Conservation (phyloP, 2,113 vertebrate genomes). For the Cyanoramphus novaezelandiae region DNA sequence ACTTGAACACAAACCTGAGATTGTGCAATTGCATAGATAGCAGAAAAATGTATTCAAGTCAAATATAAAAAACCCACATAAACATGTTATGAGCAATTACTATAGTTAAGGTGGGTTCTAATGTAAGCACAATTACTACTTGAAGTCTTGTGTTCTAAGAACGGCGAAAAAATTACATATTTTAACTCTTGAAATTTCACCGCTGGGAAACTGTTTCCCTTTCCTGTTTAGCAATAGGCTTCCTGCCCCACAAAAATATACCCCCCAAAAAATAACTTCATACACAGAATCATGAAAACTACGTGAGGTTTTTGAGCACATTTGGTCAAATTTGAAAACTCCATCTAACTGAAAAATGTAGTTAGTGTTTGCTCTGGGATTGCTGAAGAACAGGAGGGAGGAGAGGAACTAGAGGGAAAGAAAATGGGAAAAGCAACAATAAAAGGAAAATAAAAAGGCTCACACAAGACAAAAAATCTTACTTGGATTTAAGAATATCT, state of each 20-base stretch:
- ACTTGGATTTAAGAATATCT: not conserved
- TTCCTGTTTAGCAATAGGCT: not conserved
- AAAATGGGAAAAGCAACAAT: not conserved
- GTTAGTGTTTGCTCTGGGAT: not conserved
- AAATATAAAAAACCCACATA: not conserved
- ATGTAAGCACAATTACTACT: not conserved
- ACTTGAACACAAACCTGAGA: not conserved
- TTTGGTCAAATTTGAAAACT: not conserved
- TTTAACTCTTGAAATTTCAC: not conserved
- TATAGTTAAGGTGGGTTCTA: not conserved
- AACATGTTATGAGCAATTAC: not conserved
- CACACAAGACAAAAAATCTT: not conserved
- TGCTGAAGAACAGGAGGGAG: fast-evolving
- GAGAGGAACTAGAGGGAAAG: not conserved
- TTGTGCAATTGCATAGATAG: not conserved
- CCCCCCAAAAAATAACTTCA: not conserved
- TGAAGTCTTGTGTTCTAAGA: not conserved
- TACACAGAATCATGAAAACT: not conserved
- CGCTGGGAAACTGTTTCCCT: not conserved
- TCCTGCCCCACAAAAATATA: not conserved
- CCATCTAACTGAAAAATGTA: not conserved
- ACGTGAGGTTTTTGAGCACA: not conserved
- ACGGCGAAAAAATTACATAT: not conserved
- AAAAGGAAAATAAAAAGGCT: not conserved
- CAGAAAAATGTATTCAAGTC: not conserved